Conservation (phyloP, 2,888 invertebrate genomes). For the Miltochrista miniata region DNA sequence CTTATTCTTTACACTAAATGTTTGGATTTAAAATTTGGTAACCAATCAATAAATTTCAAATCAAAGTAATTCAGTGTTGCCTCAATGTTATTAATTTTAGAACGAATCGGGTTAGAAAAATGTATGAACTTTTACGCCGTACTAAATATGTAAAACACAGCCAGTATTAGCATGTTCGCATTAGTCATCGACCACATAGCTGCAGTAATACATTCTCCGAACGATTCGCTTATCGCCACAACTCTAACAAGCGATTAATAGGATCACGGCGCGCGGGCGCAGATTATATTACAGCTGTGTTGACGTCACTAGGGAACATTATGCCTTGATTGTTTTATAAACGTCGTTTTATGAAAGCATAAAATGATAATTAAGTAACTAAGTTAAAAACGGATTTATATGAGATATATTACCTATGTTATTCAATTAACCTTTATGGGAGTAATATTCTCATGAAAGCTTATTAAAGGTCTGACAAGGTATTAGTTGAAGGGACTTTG, state of each 20-base stretch:
- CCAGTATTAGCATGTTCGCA: background rate
- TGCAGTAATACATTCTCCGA: background rate
- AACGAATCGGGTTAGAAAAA: too few species aligned
- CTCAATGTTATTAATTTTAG: too few species aligned
- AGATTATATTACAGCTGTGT: background rate
- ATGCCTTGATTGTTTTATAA: background rate
- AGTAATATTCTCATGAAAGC: too few species aligned
- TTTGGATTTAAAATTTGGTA: too few species aligned
- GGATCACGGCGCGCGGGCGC: background rate
- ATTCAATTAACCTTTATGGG: background rate
- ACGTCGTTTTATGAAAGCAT: background rate
- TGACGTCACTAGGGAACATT: conserved; percentile 4
- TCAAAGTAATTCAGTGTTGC: too few species aligned
- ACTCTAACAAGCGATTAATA: conserved; percentile 4
- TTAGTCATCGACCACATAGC: conserved; percentile 2
- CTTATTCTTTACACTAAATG: too few species aligned
- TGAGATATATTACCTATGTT: background rate
- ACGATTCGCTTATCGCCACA: conserved; percentile 2
- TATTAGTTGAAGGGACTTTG: too few species aligned
- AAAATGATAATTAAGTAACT: background rate
- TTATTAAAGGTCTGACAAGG: too few species aligned
- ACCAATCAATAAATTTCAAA: too few species aligned
- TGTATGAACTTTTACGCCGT: too few species aligned
- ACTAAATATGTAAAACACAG: background rate
- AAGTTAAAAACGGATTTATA: background rate